Evolutionary conservation across 2,888 invertebrate genomes (phyloP), one percentile per base, ranked within the genome.

Genomic region (Tachina fera): DNA sequence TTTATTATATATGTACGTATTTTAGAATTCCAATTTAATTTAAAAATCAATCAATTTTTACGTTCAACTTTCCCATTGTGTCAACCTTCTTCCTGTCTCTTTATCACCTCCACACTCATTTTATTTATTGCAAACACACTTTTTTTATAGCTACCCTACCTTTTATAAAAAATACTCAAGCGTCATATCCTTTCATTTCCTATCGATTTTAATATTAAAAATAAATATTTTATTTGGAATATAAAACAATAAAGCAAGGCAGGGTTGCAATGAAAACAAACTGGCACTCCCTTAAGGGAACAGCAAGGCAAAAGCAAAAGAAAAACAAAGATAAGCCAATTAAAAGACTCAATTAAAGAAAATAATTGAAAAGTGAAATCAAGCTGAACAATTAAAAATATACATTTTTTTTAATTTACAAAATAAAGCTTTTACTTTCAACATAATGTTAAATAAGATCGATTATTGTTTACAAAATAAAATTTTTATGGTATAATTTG

Each of bases 161-260:
- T 49, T 65, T 47, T 47, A 58, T 39, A 13, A 16, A 45, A n/a
- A 78, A 45, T n/a, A 60, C 60, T 71, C 16, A 41, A 56, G n/a
- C 14, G n/a, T 9, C 41, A 9, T 43, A 77, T 58, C 70, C 76
- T 76, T 71, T 80, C 9, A 51, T 43, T 77, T 77, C 49, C 71
- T 58, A 65, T 65, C 65, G 65, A 71, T 83, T 77, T 49, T 63
- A 53, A 45, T 74, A 75, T 61, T 43, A 63, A 71, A 72, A 78
- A 60, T 61, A 61, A 67, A 78, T 68, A 83, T 49, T 47, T 60
- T 61, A 58, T 22, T 56, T 22, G 1, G 3, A 67, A 67, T 49
- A 60, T 49, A 60, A 71, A 53, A 41, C 31, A 63, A 56, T 75
- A 67, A 60, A 83, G 31, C 8, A 72, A 67, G 60, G 58, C 16